These are phyloP conservation scores for Hydropotes inermis DNA, from an alignment of 2,113 vertebrate species.

Conservation along the genomic window DNA sequence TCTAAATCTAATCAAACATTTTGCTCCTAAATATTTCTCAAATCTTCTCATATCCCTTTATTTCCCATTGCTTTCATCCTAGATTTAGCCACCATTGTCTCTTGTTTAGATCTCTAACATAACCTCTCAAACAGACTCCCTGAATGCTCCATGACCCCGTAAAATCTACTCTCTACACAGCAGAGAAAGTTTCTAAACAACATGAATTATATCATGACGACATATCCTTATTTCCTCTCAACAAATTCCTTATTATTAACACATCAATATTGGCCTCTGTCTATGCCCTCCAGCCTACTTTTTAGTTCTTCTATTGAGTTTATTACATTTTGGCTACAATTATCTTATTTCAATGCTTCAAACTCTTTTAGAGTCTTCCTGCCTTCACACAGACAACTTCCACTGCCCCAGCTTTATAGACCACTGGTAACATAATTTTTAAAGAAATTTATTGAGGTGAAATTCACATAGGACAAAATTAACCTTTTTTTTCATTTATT, in stretches of 20 bases:
- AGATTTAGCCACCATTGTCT: not conserved
- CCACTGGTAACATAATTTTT: not conserved
- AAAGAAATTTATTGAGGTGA: not conserved
- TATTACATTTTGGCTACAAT: not conserved
- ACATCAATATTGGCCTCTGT: not conserved
- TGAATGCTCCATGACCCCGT: no score
- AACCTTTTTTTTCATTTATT: not conserved
- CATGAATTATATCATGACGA: not conserved
- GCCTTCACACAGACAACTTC: not conserved
- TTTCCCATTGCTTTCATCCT: not conserved
- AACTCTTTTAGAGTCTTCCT: not conserved
- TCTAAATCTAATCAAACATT: not conserved
- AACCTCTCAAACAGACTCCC: not conserved
- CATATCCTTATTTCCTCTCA: not conserved
- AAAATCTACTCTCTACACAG: not conserved
- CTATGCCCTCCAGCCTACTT: not conserved
- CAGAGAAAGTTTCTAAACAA: not conserved
- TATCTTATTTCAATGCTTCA: not conserved
- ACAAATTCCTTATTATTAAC: not conserved
- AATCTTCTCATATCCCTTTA: not conserved
- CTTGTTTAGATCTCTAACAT: not conserved
- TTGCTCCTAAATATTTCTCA: not conserved
- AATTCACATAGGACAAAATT: conserved; percentile 9
- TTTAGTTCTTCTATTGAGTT: not conserved
- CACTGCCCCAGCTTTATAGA: not conserved